Evolutionary conservation across 1,140 invertebrate genomes (phyloP).

Genomic region (Nixonia krombeini): DNA sequence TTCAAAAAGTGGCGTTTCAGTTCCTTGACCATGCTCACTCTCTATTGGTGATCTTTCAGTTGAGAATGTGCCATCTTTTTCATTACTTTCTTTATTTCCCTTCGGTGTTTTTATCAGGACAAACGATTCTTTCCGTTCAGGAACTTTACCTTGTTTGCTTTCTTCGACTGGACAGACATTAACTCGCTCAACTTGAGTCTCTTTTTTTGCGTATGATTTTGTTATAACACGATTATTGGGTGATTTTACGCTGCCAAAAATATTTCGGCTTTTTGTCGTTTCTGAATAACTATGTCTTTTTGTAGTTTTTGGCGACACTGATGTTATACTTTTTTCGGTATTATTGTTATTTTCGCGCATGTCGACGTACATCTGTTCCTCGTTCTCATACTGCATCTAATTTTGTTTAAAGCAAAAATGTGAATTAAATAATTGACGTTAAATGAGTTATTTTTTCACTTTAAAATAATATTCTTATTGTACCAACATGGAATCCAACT

Average conservation of each 20-base stretch:
- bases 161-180: not conserved
- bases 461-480: no score
- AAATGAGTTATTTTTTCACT: no score
- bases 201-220: not conserved
- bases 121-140: not conserved
- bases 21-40: no score
- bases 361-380: slow-evolving; percentile 40
- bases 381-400: slow-evolving; percentile 55
- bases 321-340: slow-evolving; percentile 5
- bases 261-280: slow-evolving; percentile 2
- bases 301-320: not conserved
- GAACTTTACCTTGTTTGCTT: not conserved
- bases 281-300: not conserved
- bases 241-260: not conserved
- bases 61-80: not conserved
- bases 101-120: no score
- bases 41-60: not conserved
- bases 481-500: no score
- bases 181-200: no score
- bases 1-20: not conserved
- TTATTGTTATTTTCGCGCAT: slow-evolving; percentile 43
- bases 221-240: no score
- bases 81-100: no score
- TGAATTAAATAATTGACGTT: no score
- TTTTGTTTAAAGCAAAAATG: no score